Evolutionary conservation across 1,140 invertebrate species (phyloP), one percentile per base, ranked within the genome.

Genomic region (Macrostomum lignano): DNA sequence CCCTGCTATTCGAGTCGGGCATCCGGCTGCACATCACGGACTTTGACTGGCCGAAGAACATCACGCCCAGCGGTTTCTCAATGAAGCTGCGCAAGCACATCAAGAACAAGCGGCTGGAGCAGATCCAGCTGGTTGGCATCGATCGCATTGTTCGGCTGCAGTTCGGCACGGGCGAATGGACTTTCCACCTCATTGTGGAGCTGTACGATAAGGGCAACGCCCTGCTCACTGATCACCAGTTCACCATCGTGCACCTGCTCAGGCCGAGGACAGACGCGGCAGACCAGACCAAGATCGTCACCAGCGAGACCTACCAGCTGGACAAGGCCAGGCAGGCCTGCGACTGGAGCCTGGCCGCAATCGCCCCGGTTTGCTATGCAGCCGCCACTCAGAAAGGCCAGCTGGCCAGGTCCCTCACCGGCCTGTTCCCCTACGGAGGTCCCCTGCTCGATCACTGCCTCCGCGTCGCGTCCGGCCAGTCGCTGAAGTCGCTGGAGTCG

Each of bases 1-100:
- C 88, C 6, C 55, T 98, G 29, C 51, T 98, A 3, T 52, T 98
- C 3, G 91, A 98, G 64, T 94, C 84, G 5, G 88, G 82, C 1
- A 73, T 70, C 36, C 61, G 84, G 33, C 71, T 96, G 40, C 88
- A 98, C 52, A 72, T 69, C 31, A 96, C 91, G 11, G 70, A 66
- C 15, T 94, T 79, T 63, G 82, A 94, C 51, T 98, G 88, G 88
- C 82, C 84, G 1, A 98, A 98, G 63, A 84, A 84, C 67, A 66
- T 70, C 28, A 70, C 75, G 14, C 82, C 84, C 1, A 88, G 79
- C 10, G 77, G 81, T 1, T 96, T 96, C 52, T 74, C 75, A 35
- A 94, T 94, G 84, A 96, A 96, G 73, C 59, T 98, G 49, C 62
- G 91, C 36, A 98, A 99, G 60, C 88, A 98, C 57, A 60, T 99